These are phyloP conservation scores for Neopelma chrysocephalum DNA, from an alignment of 2,797 vertebrate genomes.

Conservation along the genomic window DNA sequence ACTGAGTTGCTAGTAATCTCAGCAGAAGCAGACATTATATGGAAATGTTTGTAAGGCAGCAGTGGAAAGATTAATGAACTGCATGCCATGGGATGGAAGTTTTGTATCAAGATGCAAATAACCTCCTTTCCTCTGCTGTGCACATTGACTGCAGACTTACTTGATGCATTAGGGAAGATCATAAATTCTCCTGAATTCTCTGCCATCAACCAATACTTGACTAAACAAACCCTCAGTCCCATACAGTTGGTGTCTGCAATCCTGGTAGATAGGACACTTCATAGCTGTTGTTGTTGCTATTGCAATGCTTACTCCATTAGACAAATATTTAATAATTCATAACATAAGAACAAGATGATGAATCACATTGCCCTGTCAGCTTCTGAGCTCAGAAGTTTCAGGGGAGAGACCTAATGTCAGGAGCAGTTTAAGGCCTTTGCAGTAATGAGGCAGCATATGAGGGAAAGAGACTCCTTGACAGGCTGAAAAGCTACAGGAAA, in stretches of 20 bases:
- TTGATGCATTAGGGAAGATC: background rate
- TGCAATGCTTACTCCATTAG: background rate
- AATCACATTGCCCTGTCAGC: background rate
- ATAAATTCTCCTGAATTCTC: background rate
- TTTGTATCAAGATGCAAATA: background rate
- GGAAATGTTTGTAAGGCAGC: background rate
- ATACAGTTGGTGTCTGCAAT: background rate
- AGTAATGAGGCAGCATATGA: background rate
- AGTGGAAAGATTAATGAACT: background rate
- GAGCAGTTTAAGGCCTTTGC: background rate
- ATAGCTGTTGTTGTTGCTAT: background rate
- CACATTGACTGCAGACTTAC: background rate
- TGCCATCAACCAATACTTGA: background rate
- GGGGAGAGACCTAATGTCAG: background rate
- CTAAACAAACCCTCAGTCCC: background rate
- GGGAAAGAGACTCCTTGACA: background rate
- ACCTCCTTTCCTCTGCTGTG: background rate
- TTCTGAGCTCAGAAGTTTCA: background rate
- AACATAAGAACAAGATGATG: background rate
- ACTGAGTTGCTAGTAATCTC: background rate
- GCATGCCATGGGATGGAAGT: background rate
- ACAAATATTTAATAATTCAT: constrained; percentile 20
- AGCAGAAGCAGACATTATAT: background rate
- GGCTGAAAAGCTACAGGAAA: background rate
- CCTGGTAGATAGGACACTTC: background rate